These are phyloP conservation scores for Noctua fimbriata DNA, from an alignment of 2,888 invertebrate species.

Conservation along the genomic window DNA sequence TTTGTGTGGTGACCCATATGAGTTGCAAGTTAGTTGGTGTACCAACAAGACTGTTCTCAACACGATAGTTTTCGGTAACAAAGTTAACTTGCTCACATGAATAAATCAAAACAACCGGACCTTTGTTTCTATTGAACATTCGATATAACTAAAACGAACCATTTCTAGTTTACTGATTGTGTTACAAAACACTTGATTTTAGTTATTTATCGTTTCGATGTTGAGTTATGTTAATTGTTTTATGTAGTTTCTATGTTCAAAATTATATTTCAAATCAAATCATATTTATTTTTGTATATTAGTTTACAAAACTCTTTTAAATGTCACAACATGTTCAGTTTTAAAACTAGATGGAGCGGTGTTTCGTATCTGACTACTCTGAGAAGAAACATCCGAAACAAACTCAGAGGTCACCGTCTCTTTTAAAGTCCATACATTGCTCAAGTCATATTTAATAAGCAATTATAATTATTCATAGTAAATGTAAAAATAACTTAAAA, in stretches of 20 bases:
- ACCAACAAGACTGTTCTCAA: conserved; percentile 45
- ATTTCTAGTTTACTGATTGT: conserved; percentile 25
- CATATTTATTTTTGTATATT: no score
- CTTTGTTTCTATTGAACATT: conserved; percentile 47
- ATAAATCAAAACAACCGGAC: conserved; percentile 52
- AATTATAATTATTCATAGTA: no score
- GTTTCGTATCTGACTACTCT: no score
- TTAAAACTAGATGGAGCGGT: no score
- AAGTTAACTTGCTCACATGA: conserved; percentile 47
- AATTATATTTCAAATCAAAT: no score
- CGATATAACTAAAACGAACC: conserved; percentile 23
- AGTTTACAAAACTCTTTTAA: no score
- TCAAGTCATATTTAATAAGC: no score
- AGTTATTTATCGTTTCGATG: conserved; percentile 22
- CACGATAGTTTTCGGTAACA: conserved; percentile 48
- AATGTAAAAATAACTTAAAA: no score
- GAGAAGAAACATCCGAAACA: no score
- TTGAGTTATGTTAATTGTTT: conserved; percentile 24
- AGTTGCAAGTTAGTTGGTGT: conserved; percentile 44
- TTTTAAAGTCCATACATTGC: no score
- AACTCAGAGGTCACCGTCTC: no score
- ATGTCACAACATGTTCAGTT: no score
- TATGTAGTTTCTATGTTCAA: neutral
- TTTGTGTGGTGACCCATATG: conserved; percentile 33
- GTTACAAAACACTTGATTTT: conserved; percentile 33